A percentile compares a stretch with the other conserved stretches of the same genome.
Conservation (phyloP, 2,113 vertebrate species). For the Mugil cephalus region DNA sequence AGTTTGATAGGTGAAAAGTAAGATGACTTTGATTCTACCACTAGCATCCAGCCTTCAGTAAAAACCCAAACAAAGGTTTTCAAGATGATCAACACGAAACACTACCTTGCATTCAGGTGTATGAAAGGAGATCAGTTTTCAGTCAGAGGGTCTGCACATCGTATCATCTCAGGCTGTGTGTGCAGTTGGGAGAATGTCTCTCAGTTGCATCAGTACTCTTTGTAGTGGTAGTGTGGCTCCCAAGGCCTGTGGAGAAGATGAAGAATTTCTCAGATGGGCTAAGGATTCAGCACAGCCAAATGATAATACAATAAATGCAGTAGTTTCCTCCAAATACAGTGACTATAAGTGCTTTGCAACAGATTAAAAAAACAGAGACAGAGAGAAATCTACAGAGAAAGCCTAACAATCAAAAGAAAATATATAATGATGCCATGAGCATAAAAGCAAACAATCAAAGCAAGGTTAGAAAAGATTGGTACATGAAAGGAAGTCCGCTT, state of each 20-base stretch:
- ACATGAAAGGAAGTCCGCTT: slow-evolving; percentile 34
- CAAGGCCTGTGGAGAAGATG: slow-evolving; percentile 9
- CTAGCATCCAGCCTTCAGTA: too few relatives aligned
- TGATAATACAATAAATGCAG: slow-evolving; percentile 5
- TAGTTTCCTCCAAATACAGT: slow-evolving; percentile 13
- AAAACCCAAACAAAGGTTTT: too few relatives aligned
- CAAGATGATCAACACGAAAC: background rate
- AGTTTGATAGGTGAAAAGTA: too few relatives aligned
- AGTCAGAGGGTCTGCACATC: background rate
- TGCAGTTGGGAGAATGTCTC: slow-evolving; percentile 39
- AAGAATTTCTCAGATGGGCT: slow-evolving; percentile 14
- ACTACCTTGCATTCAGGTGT: background rate
- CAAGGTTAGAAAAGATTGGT: slow-evolving; percentile 7
- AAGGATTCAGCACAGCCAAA: slow-evolving; percentile 1
- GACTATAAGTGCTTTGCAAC: slow-evolving; percentile 2
- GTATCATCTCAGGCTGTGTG: background rate
- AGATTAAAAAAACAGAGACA: background rate
- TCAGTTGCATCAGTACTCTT: slow-evolving; percentile 56
- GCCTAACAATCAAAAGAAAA: background rate
- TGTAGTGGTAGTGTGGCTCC: slow-evolving; percentile 8
- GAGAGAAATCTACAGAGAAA: background rate
- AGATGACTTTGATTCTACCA: too few relatives aligned
- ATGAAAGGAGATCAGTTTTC: background rate
- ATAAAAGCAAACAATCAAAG: slow-evolving; percentile 32
- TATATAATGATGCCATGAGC: background rate